Base-by-base conservation (phyloP, 2,113 vertebrate genomes). In the Urocynchramus pylzowi region DNA sequence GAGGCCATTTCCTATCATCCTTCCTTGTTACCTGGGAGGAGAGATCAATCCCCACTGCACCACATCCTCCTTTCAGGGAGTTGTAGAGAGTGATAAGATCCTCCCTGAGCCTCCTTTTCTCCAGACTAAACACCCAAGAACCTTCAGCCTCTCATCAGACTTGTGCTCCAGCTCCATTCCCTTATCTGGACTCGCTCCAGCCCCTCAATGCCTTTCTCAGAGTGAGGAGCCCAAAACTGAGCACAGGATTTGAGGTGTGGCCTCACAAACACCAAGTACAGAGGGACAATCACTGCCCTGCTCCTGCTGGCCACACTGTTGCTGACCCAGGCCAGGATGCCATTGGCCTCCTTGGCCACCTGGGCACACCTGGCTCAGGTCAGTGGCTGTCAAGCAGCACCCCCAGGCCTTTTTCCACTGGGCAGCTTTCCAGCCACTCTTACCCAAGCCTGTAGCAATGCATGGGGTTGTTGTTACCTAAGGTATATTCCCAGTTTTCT, bases 191-290 rank as follows among this genome's bases (percentile, higher is more conserved):
- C 27, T 20, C 2, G 2, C 50, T 31, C 50, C 61, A 56, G 27
- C 13, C 5, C 59, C 24, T 22, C 35, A 13, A 2, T 16, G 13
- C 5, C 35, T 27, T 63, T 50, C 39, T 42, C 2, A 4, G 1
- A 22, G 18, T 42, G 59, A 78, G 14, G 12, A 6, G 28, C 10
- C 28, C 45, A 50, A 20, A 77, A 50, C 10, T 24, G 15, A 13
- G 6, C 20, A 18, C 20, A 47, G 15, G 4, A 30, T 11, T 49
- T 14, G 54, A 30, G 15, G 33, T 13, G 33, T 27, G 33, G 9
- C 39, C 27, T 30, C 39, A 44, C 24, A 15, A n/a, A 11, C 9
- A 16, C 31, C 4, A 1, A 50, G 26, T 0, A 16, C 45, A 28
- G n/a, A n/a, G 67, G n/a, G 45, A 11, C 26, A 28, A 28, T 21